Evolutionary conservation across 1,140 invertebrate genomes (phyloP).

Genomic region (Amyelois transitella): DNA sequence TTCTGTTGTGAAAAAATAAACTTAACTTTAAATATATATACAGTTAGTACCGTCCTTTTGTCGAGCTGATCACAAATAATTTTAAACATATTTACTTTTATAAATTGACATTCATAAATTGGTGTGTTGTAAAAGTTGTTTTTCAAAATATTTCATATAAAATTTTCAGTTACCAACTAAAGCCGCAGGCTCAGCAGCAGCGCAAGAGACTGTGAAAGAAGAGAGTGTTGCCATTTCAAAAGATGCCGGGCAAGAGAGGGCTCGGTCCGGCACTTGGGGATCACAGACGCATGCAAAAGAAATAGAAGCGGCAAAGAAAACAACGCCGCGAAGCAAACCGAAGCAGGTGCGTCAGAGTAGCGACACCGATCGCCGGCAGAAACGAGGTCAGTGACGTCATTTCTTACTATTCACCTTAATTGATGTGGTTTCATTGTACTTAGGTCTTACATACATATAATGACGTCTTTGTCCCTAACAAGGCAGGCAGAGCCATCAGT

Average conservation of each 20-base stretch:
- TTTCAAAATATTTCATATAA: background rate
- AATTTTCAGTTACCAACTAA: constrained; percentile 10
- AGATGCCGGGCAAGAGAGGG: constrained; percentile 12
- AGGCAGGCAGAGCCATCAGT: too few relatives aligned
- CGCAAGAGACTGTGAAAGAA: constrained; percentile 2
- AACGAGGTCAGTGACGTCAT: constrained; percentile 39
- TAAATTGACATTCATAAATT: too few relatives aligned
- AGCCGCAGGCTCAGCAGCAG: constrained; percentile 9
- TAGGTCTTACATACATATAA: too few relatives aligned
- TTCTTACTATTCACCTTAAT: background rate
- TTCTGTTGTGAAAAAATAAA: too few relatives aligned
- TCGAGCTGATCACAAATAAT: too few relatives aligned
- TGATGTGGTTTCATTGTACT: too few relatives aligned
- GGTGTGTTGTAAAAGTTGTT: too few relatives aligned
- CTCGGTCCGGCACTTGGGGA: constrained; percentile 77
- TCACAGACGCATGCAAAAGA: constrained; percentile 68
- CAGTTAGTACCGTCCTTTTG: too few relatives aligned
- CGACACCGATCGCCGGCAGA: constrained; percentile 55
- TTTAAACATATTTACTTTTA: constrained; percentile 4
- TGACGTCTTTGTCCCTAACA: too few relatives aligned
- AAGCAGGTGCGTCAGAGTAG: constrained; percentile 51
- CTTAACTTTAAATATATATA: too few relatives aligned
- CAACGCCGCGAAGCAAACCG: constrained; percentile 19
- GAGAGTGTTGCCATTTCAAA: background rate
- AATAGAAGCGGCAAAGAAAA: constrained; percentile 45